phyloP scores from a whole-genome alignment of 2,113 vertebrate genomes.

The Apteryx owenii region DNA sequence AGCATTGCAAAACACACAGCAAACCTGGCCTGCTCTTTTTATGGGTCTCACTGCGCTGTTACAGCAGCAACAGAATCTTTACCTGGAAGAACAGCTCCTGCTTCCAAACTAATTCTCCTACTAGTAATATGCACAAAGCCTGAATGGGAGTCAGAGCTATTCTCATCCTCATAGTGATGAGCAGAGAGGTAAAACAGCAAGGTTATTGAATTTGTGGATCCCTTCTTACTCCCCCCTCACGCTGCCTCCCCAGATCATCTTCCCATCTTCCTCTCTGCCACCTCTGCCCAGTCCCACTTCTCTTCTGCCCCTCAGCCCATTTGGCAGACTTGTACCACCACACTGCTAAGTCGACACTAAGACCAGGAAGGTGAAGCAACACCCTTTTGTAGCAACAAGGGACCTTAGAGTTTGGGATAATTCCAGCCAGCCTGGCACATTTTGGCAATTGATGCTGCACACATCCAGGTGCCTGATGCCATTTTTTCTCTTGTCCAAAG shows the following conservation, averaged over 20 bases:
- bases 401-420: background rate
- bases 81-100: background rate
- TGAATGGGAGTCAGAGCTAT: background rate
- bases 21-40: background rate
- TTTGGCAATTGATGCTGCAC: rapidly evolving
- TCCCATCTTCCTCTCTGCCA: background rate
- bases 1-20: background rate
- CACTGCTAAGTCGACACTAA: background rate
- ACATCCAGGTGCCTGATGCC: background rate
- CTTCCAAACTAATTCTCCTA: background rate
- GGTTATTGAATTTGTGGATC: background rate
- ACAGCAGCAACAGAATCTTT: background rate
- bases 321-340: background rate
- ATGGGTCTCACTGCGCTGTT: background rate
- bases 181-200: background rate
- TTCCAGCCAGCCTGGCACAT: background rate
- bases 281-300: rapidly evolving
- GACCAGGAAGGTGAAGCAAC: background rate
- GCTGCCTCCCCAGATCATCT: background rate
- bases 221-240: background rate
- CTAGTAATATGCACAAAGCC: background rate
- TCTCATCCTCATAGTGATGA: background rate
- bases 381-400: background rate
- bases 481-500: background rate
- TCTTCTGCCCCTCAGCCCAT: background rate